Evolutionary conservation across 2,113 vertebrate genomes (phyloP), one percentile per base, ranked within the genome.

Genomic region (Leptobrachium leishanense): DNA sequence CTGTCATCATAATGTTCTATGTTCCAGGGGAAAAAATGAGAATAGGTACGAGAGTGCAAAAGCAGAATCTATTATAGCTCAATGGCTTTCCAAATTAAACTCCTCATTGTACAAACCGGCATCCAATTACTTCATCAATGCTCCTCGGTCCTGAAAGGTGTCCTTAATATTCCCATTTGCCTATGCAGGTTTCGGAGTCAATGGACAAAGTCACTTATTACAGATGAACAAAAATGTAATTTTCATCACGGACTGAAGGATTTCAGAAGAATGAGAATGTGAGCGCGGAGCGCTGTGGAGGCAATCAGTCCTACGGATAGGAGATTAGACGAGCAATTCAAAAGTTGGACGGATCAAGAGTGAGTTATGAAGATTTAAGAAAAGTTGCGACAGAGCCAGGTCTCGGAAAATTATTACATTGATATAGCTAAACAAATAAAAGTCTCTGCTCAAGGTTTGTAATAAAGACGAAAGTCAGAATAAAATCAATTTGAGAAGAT

Each of bases 1-100:
- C 10, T 65, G 15, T 42, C 53, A 6, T 67, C 66, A 8, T 50
- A 68, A 68, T 76, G 43, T 76, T 63, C 50, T 31, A 67, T 66
- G 46, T 63, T 76, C 39, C 50, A 75, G 66, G 40, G 44, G 40
- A 42, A 42, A 59, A 1, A 59, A 76, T 67, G 6, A 76, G 15
- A 68, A 31, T 59, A 59, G 55, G 13, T 59, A 13, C 13, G 13
- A 59, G 55, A 59, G 9, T 13, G 9, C 54, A 66, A 5, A 31
- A 42, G 12, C 64, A 41, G 12, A 55, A 68, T n/a, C 39, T 55
- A 41, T 67, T 76, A 42, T 20, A 68, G 20, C 55, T 20, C 39
- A 76, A 12, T 39, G 20, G 10, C 64, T 68, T 50, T 20, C 44
- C 46, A 67, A 68, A 76, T 76, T 42, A 76, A 59, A 69, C 41